phyloP scores from a whole-genome alignment of 1,140 invertebrate genomes.

The Planococcus citri region DNA sequence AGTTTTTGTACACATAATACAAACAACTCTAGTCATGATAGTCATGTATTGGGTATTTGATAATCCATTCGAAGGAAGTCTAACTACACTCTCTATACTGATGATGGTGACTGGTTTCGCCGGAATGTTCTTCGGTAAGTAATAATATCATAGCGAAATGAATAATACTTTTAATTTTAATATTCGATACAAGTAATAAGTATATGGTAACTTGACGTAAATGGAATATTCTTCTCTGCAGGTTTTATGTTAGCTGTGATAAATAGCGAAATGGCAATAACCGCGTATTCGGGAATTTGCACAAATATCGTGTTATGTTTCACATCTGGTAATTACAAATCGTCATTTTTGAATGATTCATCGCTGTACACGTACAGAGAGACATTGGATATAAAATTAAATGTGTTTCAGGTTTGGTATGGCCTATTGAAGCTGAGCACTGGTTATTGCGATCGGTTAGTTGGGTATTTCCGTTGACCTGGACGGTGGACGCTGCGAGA shows the following conservation, averaged over 20 bases:
- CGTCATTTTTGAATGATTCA: neutral
- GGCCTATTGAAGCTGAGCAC: slow-evolving; percentile 27
- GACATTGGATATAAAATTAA: neutral
- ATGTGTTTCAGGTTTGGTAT: slow-evolving; percentile 25
- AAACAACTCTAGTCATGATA: slow-evolving; percentile 56
- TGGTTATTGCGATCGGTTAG: slow-evolving; percentile 23
- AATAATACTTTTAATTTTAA: neutral
- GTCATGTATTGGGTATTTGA: slow-evolving; percentile 49
- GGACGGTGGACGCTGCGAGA: slow-evolving; percentile 25
- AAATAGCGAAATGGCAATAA: slow-evolving; percentile 22
- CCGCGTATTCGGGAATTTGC: slow-evolving; percentile 24
- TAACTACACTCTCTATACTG: slow-evolving; percentile 37
- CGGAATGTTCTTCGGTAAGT: slow-evolving; percentile 44
- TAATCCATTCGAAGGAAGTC: slow-evolving; percentile 39
- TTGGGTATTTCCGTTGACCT: slow-evolving; percentile 26
- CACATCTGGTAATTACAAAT: slow-evolving; percentile 23
- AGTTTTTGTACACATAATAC: slow-evolving; percentile 70
- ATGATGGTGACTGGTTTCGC: slow-evolving; percentile 41
- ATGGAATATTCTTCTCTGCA: neutral
- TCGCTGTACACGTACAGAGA: no score
- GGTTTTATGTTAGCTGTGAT: slow-evolving; percentile 25
- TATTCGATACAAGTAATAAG: no score
- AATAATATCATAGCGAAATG: no score
- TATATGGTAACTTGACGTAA: neutral
- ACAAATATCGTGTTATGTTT: slow-evolving; percentile 25